These are phyloP conservation scores for Remorina albescens DNA, from an alignment of 2,797 vertebrate genomes.

Conservation along the genomic window DNA sequence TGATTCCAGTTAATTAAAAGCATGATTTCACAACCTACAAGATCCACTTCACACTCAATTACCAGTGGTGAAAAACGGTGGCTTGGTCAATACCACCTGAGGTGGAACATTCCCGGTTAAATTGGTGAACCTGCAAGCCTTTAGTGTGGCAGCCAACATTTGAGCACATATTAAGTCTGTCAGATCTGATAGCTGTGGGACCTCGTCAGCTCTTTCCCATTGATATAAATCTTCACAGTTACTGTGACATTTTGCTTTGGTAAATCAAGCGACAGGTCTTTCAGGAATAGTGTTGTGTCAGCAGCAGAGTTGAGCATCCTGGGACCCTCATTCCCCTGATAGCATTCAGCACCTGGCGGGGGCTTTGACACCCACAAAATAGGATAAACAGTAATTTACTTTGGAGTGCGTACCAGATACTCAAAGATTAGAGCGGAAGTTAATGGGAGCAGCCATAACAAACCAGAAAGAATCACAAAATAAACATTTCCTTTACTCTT, in stretches of 20 bases:
- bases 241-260: slow-evolving; percentile 82
- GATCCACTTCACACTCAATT: slow-evolving; percentile 76
- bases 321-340: slow-evolving; percentile 78
- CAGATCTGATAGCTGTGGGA: slow-evolving; percentile 83
- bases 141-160: slow-evolving; percentile 77
- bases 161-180: slow-evolving; percentile 83
- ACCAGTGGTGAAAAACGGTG: slow-evolving; percentile 50
- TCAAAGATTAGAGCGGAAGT: slow-evolving; percentile 77
- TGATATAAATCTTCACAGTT: slow-evolving; percentile 88
- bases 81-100: slow-evolving; percentile 66
- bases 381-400: slow-evolving; percentile 86
- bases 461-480: slow-evolving; percentile 75
- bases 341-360: slow-evolving; percentile 74
- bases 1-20: slow-evolving; percentile 68
- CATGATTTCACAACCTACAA: slow-evolving; percentile 67
- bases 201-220: slow-evolving; percentile 85
- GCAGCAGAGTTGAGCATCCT: slow-evolving; percentile 77
- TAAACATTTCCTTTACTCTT: slow-evolving; percentile 76
- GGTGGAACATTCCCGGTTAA: slow-evolving; percentile 67
- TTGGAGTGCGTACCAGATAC: slow-evolving; percentile 79
- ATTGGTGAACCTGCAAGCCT: slow-evolving; percentile 75
- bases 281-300: slow-evolving; percentile 82
- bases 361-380: slow-evolving; percentile 77
- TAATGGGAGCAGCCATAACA: slow-evolving; percentile 73
- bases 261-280: slow-evolving; percentile 82